Evolutionary conservation across 2,888 invertebrate genomes (phyloP), one percentile per base, ranked within the genome.

Genomic region (Caenorhabditis wallacei): DNA sequence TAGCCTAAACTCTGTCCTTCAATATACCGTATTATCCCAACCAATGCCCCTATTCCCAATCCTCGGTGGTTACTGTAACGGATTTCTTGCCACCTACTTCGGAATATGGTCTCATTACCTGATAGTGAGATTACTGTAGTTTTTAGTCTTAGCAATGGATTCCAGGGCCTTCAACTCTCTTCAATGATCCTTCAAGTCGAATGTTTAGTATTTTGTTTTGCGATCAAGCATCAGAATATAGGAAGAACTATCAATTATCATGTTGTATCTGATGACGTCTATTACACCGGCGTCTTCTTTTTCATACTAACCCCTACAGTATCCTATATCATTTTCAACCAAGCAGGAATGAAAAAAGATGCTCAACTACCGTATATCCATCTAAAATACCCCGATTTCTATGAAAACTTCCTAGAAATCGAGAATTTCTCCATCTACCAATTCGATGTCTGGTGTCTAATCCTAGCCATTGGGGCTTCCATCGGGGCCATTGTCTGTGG

Each of bases 181-280:
- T 30, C 35, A 7, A 64, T 74, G 40, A 30, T 35, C 2, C 24
- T 66, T 30, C 75, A 75, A 66, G 26, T 66, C n/a, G 75, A 46
- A 20, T 57, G 66, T 35, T 35, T 75, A 0, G 37, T 54, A 2
- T n/a, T 66, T 13, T 75, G 75, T 22, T 75, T 75, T 18, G 48
- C 53, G 1, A 40, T 30, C 37, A 75, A 75, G 30, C 75, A 75
- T 37, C 75, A 75, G 26, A 66, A 57, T 2, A 66, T 75, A 11
- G 75, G 66, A 7, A 30, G 51, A 57, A 51, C 54, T 26, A 57
- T 66, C 2, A 26, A 66, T 5, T 48, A 54, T 4, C 56, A 75
- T 30, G 35, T 75, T 1, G 48, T 75, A 8, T 46, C 66, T 7
- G 37, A 20, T 16, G 37, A 35, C 10, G 35, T 57, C 10, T 64